phyloP scores from a whole-genome alignment of 2,797 vertebrate genomes.

The Melanotaenia boesemani region DNA sequence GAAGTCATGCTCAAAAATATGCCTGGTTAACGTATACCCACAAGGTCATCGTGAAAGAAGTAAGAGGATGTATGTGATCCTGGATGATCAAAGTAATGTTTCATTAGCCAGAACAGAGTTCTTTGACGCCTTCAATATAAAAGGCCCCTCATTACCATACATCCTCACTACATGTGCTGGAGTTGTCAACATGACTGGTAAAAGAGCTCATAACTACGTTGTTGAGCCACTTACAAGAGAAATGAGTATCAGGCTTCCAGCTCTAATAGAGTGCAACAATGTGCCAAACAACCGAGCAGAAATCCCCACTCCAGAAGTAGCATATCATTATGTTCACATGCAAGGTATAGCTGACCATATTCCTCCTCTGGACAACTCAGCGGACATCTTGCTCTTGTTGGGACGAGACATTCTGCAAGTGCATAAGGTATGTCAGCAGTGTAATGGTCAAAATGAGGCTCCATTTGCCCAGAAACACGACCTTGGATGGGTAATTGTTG shows the following conservation, averaged over 20 bases:
- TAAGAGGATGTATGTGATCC: background rate
- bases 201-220: background rate
- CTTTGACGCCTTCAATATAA: background rate
- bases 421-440: background rate
- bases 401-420: background rate
- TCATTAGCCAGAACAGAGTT: background rate
- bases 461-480: constrained; percentile 17
- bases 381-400: background rate
- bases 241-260: background rate
- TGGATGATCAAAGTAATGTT: constrained; percentile 1
- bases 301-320: background rate
- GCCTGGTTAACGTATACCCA: background rate
- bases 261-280: constrained; percentile 2
- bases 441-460: background rate
- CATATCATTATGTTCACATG: background rate
- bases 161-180: constrained; percentile 8
- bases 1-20: background rate
- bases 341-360: background rate
- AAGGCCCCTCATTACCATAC: background rate
- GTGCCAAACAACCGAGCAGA: constrained; percentile 6
- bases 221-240: background rate
- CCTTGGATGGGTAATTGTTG: constrained; percentile 11
- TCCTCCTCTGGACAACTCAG: background rate
- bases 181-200: background rate
- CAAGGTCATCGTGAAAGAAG: background rate